Evolutionary conservation across 2,888 invertebrate genomes (phyloP).

Genomic region (Pyrrhia umbra): DNA sequence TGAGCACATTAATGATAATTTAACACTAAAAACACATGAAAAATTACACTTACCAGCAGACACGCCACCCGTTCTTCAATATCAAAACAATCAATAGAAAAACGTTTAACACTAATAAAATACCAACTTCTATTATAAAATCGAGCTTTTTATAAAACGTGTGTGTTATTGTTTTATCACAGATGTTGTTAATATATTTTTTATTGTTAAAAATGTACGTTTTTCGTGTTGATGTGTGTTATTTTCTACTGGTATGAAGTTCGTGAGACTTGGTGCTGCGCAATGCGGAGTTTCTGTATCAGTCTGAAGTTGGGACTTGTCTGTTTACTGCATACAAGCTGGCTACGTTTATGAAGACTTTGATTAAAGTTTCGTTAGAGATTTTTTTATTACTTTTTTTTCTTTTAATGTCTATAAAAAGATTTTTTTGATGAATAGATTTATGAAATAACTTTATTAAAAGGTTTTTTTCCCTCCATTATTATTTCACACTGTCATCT

Average conservation of each 20-base stretch:
- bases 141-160: slow-evolving; percentile 11
- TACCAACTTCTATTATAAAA: slow-evolving; percentile 8
- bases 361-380: slow-evolving; percentile 19
- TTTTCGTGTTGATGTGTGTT: slow-evolving; percentile 63
- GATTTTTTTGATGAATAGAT: too few relatives aligned
- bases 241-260: slow-evolving; percentile 72
- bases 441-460: too few relatives aligned
- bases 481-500: too few relatives aligned
- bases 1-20: background rate
- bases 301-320: slow-evolving; percentile 70
- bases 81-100: slow-evolving; percentile 52
- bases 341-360: background rate
- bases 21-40: background rate
- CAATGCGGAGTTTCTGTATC: slow-evolving; percentile 76
- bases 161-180: slow-evolving; percentile 61
- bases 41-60: slow-evolving; percentile 50
- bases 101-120: slow-evolving; percentile 22
- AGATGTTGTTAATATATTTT: slow-evolving; percentile 56
- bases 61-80: slow-evolving; percentile 36
- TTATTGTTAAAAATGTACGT: slow-evolving; percentile 52
- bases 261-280: slow-evolving; percentile 69
- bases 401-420: too few relatives aligned
- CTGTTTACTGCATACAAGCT: slow-evolving; percentile 64
- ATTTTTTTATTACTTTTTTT: too few relatives aligned
- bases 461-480: too few relatives aligned